Conservation (phyloP, 1,140 invertebrate species). For the Drosophila sproati region DNA sequence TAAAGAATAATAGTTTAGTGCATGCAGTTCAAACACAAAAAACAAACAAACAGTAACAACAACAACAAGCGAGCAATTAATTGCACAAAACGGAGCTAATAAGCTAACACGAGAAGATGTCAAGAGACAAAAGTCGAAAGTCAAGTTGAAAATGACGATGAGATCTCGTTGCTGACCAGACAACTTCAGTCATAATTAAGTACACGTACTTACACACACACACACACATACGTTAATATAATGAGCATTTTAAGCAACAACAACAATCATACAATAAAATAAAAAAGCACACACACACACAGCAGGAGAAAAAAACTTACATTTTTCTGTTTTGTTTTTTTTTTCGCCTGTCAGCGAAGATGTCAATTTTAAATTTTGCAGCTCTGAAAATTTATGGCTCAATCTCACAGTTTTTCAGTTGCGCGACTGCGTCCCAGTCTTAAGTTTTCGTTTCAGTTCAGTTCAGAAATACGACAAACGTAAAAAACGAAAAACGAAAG, state of each 20-base stretch:
- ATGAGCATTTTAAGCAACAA: constrained; percentile 53
- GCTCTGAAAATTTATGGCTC: constrained; percentile 47
- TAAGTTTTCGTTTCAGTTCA: constrained; percentile 6
- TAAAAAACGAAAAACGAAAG: constrained; percentile 37
- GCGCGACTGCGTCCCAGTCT: neutral
- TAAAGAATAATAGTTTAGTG: constrained; percentile 72
- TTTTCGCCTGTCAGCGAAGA: constrained; percentile 54
- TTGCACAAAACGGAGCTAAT: constrained; percentile 20
- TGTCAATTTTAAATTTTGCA: constrained; percentile 61
- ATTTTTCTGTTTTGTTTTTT: constrained; percentile 31
- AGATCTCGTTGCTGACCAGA: constrained; percentile 40
- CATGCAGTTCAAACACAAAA: constrained; percentile 65
- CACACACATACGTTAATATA: constrained; percentile 40
- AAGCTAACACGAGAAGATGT: constrained; percentile 67
- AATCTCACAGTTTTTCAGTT: constrained; percentile 7
- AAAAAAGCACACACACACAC: constrained; percentile 28
- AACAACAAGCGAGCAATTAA: constrained; percentile 11
- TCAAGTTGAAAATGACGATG: constrained; percentile 60
- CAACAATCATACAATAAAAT: constrained; percentile 10
- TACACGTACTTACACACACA: constrained; percentile 32
- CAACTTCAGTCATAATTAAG: constrained; percentile 31
- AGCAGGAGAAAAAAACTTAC: constrained; percentile 53
- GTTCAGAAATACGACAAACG: constrained; percentile 19
- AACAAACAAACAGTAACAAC: constrained; percentile 28
- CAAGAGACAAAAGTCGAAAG: constrained; percentile 81